Percentiles rank a stretch among this genome's conserved stretches.
Evolutionary conservation across 2,797 vertebrate genomes (phyloP).

Genomic region (Gymnoscopelus microlampas): DNA sequence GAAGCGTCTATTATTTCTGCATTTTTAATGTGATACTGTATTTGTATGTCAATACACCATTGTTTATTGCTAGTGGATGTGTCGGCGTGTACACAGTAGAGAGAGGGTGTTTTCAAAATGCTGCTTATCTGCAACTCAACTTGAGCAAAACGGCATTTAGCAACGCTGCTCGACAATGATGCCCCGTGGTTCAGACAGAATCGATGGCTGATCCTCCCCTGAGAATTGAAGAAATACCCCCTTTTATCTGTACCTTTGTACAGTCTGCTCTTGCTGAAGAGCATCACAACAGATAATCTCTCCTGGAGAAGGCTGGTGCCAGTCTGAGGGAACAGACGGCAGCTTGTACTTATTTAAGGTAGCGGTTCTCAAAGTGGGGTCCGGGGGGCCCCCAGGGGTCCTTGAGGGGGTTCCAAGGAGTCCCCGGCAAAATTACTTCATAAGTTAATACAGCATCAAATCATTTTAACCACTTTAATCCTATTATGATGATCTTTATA

Average conservation of each 20-base stretch:
- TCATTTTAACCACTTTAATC: no score
- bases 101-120: neutral
- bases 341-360: constrained; percentile 54
- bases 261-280: constrained; percentile 44
- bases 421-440: no score
- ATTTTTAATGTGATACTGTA: no score
- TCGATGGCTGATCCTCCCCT: constrained; percentile 62
- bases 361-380: no score
- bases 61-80: no score
- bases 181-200: constrained; percentile 48
- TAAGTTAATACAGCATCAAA: no score
- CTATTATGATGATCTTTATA: no score
- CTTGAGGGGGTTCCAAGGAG: no score
- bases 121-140: constrained; percentile 33
- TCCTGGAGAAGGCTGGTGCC: constrained; percentile 46
- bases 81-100: neutral
- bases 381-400: no score
- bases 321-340: constrained; percentile 65
- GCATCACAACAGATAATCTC: constrained; percentile 46
- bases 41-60: no score
- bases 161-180: constrained; percentile 51
- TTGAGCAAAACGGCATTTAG: constrained; percentile 57
- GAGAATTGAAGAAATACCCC: constrained; percentile 53
- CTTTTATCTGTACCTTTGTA: constrained; percentile 46
- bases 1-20: no score